Percentiles rank a stretch among this genome's conserved stretches.
phyloP scores from a whole-genome alignment of 1,140 invertebrate genomes.

The Dreissena polymorpha region DNA sequence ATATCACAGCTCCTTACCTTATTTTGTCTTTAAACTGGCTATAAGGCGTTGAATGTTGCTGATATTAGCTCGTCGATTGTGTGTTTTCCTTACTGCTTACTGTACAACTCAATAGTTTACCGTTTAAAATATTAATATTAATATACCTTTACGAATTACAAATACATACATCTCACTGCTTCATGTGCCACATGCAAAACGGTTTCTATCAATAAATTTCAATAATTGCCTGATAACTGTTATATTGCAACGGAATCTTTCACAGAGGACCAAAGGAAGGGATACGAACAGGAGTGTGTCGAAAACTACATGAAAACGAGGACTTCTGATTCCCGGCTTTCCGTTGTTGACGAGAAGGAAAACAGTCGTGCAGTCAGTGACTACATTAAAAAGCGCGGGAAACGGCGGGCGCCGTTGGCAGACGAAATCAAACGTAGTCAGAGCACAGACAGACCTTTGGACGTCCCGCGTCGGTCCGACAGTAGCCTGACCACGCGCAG shows the following conservation, averaged over 20 bases:
- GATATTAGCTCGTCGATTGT: too few relatives aligned
- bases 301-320: constrained; percentile 51
- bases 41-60: too few relatives aligned
- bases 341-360: constrained; percentile 52
- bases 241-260: not conserved
- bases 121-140: too few relatives aligned
- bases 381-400: constrained; percentile 59
- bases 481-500: constrained; percentile 63
- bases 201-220: too few relatives aligned
- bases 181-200: too few relatives aligned
- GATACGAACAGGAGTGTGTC: constrained; percentile 53
- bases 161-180: too few relatives aligned
- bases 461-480: constrained; percentile 41
- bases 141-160: too few relatives aligned
- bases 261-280: constrained; percentile 58
- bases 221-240: too few relatives aligned
- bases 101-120: too few relatives aligned
- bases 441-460: constrained; percentile 56
- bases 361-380: constrained; percentile 53
- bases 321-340: constrained; percentile 55
- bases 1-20: too few relatives aligned
- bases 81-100: too few relatives aligned
- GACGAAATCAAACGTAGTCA: constrained; percentile 54
- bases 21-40: too few relatives aligned
- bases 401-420: constrained; percentile 34